Percentiles rank a stretch among this genome's conserved stretches.
These are phyloP conservation scores for Diaphora mendica DNA, from an alignment of 2,888 invertebrate species.

Conservation along the genomic window DNA sequence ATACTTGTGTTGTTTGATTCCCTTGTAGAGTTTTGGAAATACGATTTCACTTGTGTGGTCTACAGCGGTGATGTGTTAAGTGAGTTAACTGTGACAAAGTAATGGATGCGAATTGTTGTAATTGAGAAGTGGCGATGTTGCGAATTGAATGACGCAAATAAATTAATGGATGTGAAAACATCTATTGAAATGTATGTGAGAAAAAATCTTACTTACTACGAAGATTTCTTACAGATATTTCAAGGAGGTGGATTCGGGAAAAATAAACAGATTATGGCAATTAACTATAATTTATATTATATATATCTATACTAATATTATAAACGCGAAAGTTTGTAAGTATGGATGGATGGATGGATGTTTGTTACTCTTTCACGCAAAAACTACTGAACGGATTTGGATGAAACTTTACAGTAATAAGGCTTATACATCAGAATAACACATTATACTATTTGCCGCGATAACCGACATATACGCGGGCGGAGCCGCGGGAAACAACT, in stretches of 20 bases:
- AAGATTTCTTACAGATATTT: neutral
- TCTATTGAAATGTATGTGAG: neutral
- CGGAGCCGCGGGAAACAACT: too few species aligned
- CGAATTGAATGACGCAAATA: neutral
- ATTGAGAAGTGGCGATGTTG: slow-evolving; percentile 24
- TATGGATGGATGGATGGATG: too few species aligned
- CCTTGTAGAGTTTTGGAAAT: slow-evolving; percentile 40
- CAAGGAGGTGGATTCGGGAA: neutral
- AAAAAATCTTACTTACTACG: neutral
- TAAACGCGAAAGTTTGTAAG: too few species aligned
- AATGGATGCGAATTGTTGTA: slow-evolving; percentile 36
- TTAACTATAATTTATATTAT: too few species aligned
- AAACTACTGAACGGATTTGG: too few species aligned
- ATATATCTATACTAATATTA: too few species aligned
- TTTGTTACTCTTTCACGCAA: too few species aligned
- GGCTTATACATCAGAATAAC: too few species aligned
- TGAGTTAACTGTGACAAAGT: slow-evolving; percentile 41
- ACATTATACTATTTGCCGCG: too few species aligned
- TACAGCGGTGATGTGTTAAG: slow-evolving; percentile 29
- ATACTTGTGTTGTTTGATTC: slow-evolving; percentile 43
- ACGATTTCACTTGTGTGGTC: slow-evolving; percentile 53
- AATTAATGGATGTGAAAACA: neutral
- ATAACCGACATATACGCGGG: too few species aligned
- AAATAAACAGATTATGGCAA: too few species aligned
- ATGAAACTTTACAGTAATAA: too few species aligned